These are phyloP conservation scores for Diabrotica balteata DNA, from an alignment of 2,888 invertebrate genomes.

Conservation along the genomic window DNA sequence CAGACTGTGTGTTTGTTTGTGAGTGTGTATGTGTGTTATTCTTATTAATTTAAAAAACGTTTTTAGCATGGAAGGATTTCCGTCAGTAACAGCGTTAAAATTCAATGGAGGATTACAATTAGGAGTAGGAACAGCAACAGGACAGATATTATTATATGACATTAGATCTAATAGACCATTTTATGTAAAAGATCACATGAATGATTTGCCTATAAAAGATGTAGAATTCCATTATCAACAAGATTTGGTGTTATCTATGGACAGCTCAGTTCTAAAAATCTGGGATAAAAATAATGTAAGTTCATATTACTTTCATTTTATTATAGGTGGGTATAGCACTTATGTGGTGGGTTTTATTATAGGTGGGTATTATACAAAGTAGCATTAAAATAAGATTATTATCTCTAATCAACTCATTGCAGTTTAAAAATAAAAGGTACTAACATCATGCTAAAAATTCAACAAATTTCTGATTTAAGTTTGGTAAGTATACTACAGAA, in stretches of 20 bases:
- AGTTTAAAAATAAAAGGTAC: too few relatives aligned
- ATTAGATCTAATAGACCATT: constrained; percentile 90
- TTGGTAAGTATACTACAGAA: too few relatives aligned
- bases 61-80: constrained; percentile 70
- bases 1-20: too few relatives aligned
- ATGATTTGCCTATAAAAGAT: constrained; percentile 88
- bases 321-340: not conserved
- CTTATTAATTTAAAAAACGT: constrained; percentile 24
- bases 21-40: too few relatives aligned
- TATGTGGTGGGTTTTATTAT: not conserved
- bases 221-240: constrained; percentile 83
- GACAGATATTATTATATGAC: constrained; percentile 94
- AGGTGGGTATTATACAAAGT: too few relatives aligned
- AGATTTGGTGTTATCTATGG: constrained; percentile 88
- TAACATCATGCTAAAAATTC: too few relatives aligned
- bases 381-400: too few relatives aligned
- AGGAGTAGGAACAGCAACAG: constrained; percentile 93
- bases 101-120: constrained; percentile 78
- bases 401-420: too few relatives aligned
- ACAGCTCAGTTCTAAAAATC: constrained; percentile 85
- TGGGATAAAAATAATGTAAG: constrained; percentile 87
- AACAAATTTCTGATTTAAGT: too few relatives aligned
- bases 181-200: constrained; percentile 92
- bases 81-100: constrained; percentile 80
- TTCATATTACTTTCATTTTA: constrained; percentile 21